A percentile compares a stretch with the other conserved stretches of the same genome.
Conservation (phyloP, 2,113 vertebrate genomes). For the Uria aalge region DNA sequence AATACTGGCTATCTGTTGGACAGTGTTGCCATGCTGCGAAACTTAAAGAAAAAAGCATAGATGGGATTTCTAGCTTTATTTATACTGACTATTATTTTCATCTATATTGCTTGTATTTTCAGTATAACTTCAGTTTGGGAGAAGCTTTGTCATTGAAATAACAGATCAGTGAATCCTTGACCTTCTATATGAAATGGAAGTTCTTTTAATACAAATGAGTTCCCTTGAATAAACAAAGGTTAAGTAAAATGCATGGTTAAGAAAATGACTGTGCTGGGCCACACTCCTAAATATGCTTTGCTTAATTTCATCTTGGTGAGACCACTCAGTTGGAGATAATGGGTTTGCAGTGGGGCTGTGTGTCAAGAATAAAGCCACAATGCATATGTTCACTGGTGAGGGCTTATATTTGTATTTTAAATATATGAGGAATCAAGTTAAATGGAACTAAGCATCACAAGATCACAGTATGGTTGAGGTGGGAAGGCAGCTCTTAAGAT, state of each 20-base stretch:
- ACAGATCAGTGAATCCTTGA: background rate
- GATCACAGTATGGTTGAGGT: background rate
- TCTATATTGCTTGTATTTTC: background rate
- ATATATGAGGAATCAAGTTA: background rate
- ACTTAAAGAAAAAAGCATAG: background rate
- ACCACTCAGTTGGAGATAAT: background rate
- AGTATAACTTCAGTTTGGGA: background rate
- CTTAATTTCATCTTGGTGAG: slow-evolving; percentile 1
- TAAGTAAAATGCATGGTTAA: background rate
- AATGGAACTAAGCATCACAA: background rate
- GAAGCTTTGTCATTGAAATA: background rate
- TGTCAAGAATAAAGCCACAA: background rate
- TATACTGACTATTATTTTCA: background rate
- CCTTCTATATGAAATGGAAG: background rate
- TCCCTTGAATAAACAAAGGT: background rate
- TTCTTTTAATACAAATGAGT: background rate
- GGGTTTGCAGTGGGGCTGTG: background rate
- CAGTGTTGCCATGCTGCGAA: background rate
- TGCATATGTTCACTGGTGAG: background rate
- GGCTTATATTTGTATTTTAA: background rate
- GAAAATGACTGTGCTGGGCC: background rate
- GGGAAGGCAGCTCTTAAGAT: background rate
- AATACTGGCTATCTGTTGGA: background rate
- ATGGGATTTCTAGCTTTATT: background rate
- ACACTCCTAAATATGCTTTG: background rate